A percentile compares a stretch with the other conserved stretches of the same genome.
phyloP scores from a whole-genome alignment of 2,888 invertebrate genomes.

The Selenia dentaria region DNA sequence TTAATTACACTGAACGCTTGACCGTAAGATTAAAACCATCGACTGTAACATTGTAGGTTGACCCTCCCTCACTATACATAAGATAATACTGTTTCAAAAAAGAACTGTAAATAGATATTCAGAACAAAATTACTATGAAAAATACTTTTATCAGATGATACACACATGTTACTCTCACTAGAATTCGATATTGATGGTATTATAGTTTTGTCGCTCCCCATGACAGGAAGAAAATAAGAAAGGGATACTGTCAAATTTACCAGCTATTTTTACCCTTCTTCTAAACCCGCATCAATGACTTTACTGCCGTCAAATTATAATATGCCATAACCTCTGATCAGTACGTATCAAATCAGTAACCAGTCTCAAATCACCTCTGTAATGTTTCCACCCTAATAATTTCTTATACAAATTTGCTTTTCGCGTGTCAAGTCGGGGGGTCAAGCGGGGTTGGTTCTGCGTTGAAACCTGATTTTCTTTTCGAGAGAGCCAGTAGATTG shows the following conservation, averaged over 20 bases:
- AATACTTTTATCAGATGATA: too few relatives aligned
- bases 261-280: conserved; percentile 2
- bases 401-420: conserved; percentile 16
- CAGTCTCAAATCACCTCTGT: conserved; percentile 6
- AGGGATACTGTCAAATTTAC: neutral
- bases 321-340: conserved; percentile 28
- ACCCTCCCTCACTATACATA: too few relatives aligned
- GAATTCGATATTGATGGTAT: too few relatives aligned
- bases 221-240: conserved; percentile 5
- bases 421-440: conserved; percentile 27
- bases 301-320: conserved; percentile 24
- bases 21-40: too few relatives aligned
- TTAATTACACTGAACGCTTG: too few relatives aligned
- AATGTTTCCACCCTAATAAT: conserved; percentile 9
- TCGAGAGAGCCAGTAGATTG: conserved; percentile 61
- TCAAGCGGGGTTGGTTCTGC: conserved; percentile 42
- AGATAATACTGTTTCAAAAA: too few relatives aligned
- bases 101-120: too few relatives aligned
- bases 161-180: too few relatives aligned
- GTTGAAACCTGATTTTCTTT: conserved; percentile 58
- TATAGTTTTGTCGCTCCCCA: too few relatives aligned
- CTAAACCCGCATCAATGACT: conserved; percentile 7
- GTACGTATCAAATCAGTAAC: conserved; percentile 4
- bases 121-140: too few relatives aligned
- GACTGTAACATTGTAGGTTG: too few relatives aligned